Percentiles rank a stretch among this genome's conserved stretches.
These are phyloP conservation scores for Boulengeromyrus knoepffleri DNA, from an alignment of 2,113 vertebrate species.

Conservation along the genomic window DNA sequence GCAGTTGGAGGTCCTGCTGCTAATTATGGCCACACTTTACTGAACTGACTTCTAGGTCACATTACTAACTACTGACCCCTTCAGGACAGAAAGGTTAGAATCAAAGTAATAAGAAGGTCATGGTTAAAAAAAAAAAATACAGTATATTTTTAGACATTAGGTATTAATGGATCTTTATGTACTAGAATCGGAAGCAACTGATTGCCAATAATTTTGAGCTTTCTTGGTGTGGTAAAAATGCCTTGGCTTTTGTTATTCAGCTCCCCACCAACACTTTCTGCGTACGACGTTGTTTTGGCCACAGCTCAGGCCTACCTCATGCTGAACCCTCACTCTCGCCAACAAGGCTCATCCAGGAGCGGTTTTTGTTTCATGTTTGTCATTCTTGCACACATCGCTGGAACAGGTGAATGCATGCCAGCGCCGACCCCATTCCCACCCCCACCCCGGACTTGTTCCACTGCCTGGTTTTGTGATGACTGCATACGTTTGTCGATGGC, in stretches of 20 bases:
- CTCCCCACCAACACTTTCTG: neutral
- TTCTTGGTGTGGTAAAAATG: neutral
- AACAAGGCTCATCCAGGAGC: neutral
- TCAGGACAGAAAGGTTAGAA: neutral
- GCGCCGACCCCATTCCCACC: neutral
- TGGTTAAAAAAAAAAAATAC: neutral
- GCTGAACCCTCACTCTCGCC: neutral
- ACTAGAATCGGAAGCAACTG: neutral
- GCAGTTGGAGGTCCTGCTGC: constrained; percentile 42
- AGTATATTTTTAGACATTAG: neutral
- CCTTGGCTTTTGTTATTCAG: neutral
- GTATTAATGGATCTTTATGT: neutral
- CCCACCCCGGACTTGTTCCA: neutral
- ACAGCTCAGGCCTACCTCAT: neutral
- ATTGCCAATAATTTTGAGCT: neutral
- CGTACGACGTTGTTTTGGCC: neutral
- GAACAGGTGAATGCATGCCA: neutral
- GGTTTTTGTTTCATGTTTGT: neutral
- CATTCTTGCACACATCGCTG: neutral
- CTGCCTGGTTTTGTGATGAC: neutral
- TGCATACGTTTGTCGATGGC: neutral
- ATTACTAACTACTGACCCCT: neutral
- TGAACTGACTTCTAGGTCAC: neutral
- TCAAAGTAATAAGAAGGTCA: neutral
- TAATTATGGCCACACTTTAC: constrained; percentile 35